Conservation (phyloP, 2,797 vertebrate species). For the Catharus ustulatus region DNA sequence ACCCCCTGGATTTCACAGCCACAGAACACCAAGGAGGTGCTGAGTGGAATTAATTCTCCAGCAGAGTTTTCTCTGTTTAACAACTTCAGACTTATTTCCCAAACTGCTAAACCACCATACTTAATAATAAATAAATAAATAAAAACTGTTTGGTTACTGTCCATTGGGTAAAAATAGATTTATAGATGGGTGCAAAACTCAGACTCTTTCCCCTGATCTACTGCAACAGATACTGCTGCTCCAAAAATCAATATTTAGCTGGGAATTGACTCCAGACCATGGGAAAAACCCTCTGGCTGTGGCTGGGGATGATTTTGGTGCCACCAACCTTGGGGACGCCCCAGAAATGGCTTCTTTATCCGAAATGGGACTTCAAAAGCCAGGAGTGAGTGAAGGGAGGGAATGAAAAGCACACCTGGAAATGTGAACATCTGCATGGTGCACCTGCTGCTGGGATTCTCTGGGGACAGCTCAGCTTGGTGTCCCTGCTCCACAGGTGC, state of each 20-base stretch:
- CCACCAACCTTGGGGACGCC: neutral
- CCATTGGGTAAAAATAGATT: conserved; percentile 14
- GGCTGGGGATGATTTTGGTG: rapidly evolving
- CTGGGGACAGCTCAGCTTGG: rapidly evolving
- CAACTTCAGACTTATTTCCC: neutral
- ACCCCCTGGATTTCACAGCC: neutral
- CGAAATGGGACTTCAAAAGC: neutral
- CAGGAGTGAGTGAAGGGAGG: neutral
- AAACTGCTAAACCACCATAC: neutral
- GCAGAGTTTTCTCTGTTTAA: neutral
- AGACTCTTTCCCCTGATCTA: neutral
- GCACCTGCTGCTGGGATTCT: neutral
- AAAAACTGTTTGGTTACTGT: neutral
- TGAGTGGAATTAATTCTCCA: neutral
- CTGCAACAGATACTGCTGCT: neutral
- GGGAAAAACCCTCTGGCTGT: neutral
- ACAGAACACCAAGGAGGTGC: rapidly evolving
- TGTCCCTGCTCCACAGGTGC: neutral
- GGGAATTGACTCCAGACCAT: neutral
- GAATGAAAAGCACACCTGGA: neutral
- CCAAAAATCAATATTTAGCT: neutral
- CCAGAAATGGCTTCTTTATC: neutral
- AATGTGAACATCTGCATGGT: neutral
- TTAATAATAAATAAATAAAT: neutral
- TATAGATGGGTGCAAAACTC: neutral